Percentiles rank a stretch among this genome's conserved stretches.
phyloP scores from a whole-genome alignment of 2,797 vertebrate species.

The Crenichthys baileyi region DNA sequence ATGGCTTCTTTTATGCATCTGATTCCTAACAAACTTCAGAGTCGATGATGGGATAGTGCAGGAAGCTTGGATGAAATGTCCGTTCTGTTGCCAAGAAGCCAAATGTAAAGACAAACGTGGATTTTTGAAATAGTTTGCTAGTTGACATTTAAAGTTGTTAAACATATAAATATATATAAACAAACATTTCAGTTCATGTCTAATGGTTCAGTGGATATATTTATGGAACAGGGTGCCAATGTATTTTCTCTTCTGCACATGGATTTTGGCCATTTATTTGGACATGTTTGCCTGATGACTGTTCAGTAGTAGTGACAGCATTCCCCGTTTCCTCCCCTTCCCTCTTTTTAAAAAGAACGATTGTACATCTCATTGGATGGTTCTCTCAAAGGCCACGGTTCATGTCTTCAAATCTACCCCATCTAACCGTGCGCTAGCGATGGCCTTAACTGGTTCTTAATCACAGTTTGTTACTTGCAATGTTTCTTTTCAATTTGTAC shows the following conservation, averaged over 20 bases:
- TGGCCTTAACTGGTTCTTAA: constrained; percentile 89
- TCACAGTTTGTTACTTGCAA: constrained; percentile 94
- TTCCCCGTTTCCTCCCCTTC: constrained; percentile 32
- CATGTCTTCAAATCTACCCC: constrained; percentile 60
- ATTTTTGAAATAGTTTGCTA: constrained; percentile 60
- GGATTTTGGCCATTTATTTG: constrained; percentile 42
- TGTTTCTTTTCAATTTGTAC: constrained; percentile 97
- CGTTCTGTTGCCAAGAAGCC: constrained; percentile 63
- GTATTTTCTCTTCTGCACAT: constrained; percentile 67
- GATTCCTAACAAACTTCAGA: constrained; percentile 34
- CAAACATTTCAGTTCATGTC: constrained; percentile 52
- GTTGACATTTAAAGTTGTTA: constrained; percentile 64
- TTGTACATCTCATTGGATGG: constrained; percentile 68
- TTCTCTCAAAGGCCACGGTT: constrained; percentile 67
- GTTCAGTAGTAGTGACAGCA: constrained; percentile 32
- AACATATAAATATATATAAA: constrained; percentile 16
- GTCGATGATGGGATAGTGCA: constrained; percentile 19
- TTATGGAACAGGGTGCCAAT: constrained; percentile 70
- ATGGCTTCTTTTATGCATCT: constrained; percentile 23
- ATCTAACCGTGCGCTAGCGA: constrained; percentile 83
- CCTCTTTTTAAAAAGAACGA: constrained; percentile 62
- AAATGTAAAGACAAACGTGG: constrained; percentile 53
- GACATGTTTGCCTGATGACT: constrained; percentile 43
- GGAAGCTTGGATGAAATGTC: constrained; percentile 36
- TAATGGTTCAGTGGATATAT: constrained; percentile 56